phyloP scores from a whole-genome alignment of 2,888 invertebrate species.

The Phyllotreta striolata region DNA sequence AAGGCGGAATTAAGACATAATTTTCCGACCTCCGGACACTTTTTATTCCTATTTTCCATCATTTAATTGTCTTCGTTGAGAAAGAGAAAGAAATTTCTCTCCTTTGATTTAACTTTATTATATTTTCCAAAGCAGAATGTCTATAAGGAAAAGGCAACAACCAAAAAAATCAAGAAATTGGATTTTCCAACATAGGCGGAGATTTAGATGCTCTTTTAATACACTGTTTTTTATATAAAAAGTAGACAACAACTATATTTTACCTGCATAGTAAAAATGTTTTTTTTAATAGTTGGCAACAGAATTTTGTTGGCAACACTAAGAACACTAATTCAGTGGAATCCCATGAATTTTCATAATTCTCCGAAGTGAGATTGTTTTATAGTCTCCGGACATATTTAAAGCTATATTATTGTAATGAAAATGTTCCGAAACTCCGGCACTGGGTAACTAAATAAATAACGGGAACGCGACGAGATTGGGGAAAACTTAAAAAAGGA shows the following conservation, averaged over 20 bases:
- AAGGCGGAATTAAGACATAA: slow-evolving; percentile 17
- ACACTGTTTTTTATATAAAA: not conserved
- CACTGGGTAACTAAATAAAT: slow-evolving; percentile 19
- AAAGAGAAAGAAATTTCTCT: not conserved
- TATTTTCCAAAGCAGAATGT: slow-evolving; percentile 30
- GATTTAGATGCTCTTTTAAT: not conserved
- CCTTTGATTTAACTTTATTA: slow-evolving; percentile 31
- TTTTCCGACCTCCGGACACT: slow-evolving; percentile 14
- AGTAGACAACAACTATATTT: not conserved
- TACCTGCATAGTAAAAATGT: not conserved
- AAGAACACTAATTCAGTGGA: too few species aligned
- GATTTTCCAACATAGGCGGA: slow-evolving; percentile 18
- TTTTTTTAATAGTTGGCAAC: not conserved
- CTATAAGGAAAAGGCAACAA: slow-evolving; percentile 27
- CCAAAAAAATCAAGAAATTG: slow-evolving; percentile 30
- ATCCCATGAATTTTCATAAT: too few species aligned
- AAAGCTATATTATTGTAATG: not conserved
- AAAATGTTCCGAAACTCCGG: not conserved
- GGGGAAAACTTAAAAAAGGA: slow-evolving; percentile 18
- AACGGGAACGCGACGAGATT: slow-evolving; percentile 4
- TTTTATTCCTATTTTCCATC: slow-evolving; percentile 22
- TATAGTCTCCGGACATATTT: too few species aligned
- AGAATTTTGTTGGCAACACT: too few species aligned
- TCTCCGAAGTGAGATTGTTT: not conserved
- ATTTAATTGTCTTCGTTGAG: slow-evolving; percentile 28